Percentiles rank a stretch among this genome's conserved stretches.
Evolutionary conservation across 2,888 invertebrate genomes (phyloP).

Genomic region (Dryocosmus kuriphilus): DNA sequence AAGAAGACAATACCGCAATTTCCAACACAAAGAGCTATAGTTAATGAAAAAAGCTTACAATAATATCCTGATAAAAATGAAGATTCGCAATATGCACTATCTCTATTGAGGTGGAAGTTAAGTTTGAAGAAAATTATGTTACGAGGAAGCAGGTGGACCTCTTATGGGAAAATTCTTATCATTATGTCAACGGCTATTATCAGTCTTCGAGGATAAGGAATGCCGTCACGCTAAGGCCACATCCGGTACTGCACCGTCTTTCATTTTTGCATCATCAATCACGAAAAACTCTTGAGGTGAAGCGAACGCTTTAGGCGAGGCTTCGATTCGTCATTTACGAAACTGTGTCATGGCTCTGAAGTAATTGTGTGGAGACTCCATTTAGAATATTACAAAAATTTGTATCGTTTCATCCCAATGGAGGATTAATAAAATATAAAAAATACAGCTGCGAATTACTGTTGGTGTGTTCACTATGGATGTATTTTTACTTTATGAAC

Average conservation of each 20-base stretch:
- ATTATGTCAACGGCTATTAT: background rate
- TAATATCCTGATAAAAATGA: background rate
- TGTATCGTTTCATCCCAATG: no score
- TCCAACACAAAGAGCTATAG: background rate
- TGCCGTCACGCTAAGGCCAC: background rate
- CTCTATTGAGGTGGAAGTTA: background rate
- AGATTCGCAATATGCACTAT: background rate
- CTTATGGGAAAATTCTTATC: background rate
- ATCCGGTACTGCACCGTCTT: background rate
- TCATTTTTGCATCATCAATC: constrained; percentile 52
- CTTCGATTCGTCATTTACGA: constrained; percentile 49
- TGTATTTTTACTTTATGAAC: no score
- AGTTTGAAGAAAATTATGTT: background rate
- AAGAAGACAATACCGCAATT: background rate
- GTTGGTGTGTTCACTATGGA: no score
- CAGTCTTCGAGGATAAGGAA: constrained; percentile 2
- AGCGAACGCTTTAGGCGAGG: constrained; percentile 12
- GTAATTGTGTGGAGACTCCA: background rate
- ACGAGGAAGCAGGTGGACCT: background rate
- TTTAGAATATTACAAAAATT: background rate
- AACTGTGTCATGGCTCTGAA: constrained; percentile 40
- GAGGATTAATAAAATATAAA: no score
- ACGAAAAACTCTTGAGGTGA: constrained; percentile 43
- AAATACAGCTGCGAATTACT: no score
- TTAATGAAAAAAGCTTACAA: background rate